These are phyloP conservation scores for Syrphus vitripennis DNA, from an alignment of 2,888 invertebrate genomes.

Conservation along the genomic window DNA sequence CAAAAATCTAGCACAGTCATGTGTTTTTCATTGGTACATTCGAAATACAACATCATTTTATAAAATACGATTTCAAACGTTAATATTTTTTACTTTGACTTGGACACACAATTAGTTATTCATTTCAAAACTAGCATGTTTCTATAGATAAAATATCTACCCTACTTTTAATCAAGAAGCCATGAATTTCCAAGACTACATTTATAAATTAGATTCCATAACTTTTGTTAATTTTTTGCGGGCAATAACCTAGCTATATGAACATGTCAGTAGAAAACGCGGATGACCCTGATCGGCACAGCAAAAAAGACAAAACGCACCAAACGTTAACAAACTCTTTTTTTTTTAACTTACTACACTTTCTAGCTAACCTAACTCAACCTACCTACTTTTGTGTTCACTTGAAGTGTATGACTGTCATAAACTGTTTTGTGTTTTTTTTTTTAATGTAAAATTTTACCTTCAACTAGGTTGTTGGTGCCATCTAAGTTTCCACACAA, in stretches of 20 bases:
- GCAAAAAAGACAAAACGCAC: slow-evolving; percentile 1
- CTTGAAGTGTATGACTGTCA: slow-evolving; percentile 6
- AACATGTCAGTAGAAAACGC: background rate
- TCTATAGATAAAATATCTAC: background rate
- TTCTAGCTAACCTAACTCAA: slow-evolving; percentile 6
- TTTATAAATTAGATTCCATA: background rate
- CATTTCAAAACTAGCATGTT: background rate
- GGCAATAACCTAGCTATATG: background rate
- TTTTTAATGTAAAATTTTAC: slow-evolving; percentile 11
- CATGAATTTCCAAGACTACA: background rate
- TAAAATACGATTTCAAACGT: too few species aligned
- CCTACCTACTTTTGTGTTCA: background rate
- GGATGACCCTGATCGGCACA: slow-evolving; percentile 2
- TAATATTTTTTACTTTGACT: too few species aligned
- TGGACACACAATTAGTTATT: background rate
- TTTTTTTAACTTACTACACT: background rate
- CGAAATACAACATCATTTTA: too few species aligned
- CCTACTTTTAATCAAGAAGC: background rate
- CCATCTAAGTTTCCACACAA: slow-evolving; percentile 26
- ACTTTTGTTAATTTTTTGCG: background rate
- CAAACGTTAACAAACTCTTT: slow-evolving; percentile 6
- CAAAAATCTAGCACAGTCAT: too few species aligned
- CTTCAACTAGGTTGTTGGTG: slow-evolving; percentile 18
- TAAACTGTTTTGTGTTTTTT: background rate
- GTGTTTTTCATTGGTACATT: too few species aligned